These are phyloP conservation scores for Tringa solitaria DNA, from an alignment of 2,113 vertebrate species.

Conservation along the genomic window DNA sequence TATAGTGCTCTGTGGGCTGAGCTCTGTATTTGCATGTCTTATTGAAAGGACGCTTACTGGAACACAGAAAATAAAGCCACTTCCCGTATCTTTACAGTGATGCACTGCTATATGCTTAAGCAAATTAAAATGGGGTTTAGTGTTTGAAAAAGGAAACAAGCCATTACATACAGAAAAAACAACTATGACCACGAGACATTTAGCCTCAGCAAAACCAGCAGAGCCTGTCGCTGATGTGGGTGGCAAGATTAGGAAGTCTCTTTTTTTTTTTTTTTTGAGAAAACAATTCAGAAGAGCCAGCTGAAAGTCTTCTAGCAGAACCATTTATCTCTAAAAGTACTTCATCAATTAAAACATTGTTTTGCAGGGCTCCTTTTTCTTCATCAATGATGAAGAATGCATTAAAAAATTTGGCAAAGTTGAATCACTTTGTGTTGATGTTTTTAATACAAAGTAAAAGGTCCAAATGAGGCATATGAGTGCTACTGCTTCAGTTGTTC, in stretches of 20 bases:
- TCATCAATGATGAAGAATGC: neutral
- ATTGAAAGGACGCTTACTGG: neutral
- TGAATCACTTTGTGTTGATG: neutral
- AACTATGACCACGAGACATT: neutral
- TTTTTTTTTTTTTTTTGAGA: neutral
- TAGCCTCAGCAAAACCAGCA: neutral
- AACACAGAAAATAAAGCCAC: constrained; percentile 3
- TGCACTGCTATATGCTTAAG: neutral
- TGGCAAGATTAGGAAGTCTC: neutral
- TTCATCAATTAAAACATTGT: neutral
- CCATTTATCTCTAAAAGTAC: neutral
- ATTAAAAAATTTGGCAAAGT: neutral
- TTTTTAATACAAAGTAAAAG: neutral
- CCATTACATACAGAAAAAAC: neutral
- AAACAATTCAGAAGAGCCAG: neutral
- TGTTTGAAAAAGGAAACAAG: constrained; percentile 18
- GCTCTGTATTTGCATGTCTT: neutral
- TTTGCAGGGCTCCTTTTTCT: neutral
- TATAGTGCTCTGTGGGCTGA: neutral
- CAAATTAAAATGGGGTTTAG: neutral
- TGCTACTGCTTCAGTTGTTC: neutral
- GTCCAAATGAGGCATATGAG: neutral
- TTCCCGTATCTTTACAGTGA: neutral
- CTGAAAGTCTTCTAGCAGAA: neutral
- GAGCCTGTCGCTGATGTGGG: neutral